Evolutionary conservation across 2,113 vertebrate species (phyloP), one percentile per base, ranked within the genome.

Genomic region (Melanostigma gelatinosum): DNA sequence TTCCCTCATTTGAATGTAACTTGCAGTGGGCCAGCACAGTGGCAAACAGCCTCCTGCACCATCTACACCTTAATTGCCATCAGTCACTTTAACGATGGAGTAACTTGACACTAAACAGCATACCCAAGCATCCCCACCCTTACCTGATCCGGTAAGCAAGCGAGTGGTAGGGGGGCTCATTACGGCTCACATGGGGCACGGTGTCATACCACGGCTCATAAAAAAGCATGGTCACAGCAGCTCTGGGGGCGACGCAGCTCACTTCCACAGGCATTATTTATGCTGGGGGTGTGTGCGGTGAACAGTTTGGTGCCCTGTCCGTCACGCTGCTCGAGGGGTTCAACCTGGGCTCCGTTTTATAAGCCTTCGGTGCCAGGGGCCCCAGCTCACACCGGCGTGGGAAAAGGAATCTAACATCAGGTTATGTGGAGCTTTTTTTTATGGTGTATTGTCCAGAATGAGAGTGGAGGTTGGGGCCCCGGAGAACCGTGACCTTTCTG

Each of bases 221-320:
- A 94, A 93, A 91, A 85, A 87, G 75, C 74, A 79, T 77, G 80
- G 63, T 83, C 42, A 66, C 58, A 63, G 77, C 80, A 92, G 92
- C 86, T 88, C 79, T 63, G 81, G 85, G 70, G 72, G 80, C 72
- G 68, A 42, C 4, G 55, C 67, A 75, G 88, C 81, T 89, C 82
- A 85, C 79, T 91, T 87, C 86, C 85, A 87, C 48, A 66, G 65
- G 24, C 79, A 68, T 90, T 91, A 92, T 92, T 94, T 90, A 92
- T 89, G 89, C 80, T 80, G 22, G 54, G 54, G 38, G 70, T 69
- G 40, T 72, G 66, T 36, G 8, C n/a, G 70, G 66, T 89, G 60
- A 69, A 57, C 44, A 32, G 79, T 60, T 77, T 78, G 88, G 85
- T 90, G 88, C 80, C 83, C 77, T 80, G 77, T 90, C 86, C 89